Base-by-base conservation (phyloP, 37 sponge, comb jelly and placozoan genomes). In the Spongilla lacustris region DNA sequence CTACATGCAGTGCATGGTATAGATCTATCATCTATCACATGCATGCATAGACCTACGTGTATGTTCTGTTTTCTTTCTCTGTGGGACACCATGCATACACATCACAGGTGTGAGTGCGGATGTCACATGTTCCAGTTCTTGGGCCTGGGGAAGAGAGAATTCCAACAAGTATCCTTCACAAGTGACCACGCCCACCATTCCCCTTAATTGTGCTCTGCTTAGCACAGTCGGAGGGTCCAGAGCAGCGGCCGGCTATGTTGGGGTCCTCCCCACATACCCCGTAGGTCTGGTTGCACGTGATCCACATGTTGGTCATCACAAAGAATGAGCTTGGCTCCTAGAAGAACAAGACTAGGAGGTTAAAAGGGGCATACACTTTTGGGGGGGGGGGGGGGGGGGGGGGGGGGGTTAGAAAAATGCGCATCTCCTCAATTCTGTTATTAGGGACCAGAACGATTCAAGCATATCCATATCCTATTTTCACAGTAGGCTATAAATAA, bases 311-410 rank as follows among this genome's bases (percentile, higher is more conserved):
- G 35, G 91, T 91, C 77, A 86, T 94, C 6, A 94, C 85, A 68
- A 91, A 91, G 85, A 91, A 81, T 58, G 76, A 76, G 74, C 88
- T 78, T 11, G 91, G 89, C 24, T 88, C 75, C 92, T 94, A n/a
- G n/a, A n/a, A n/a, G n/a, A n/a, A n/a, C n/a, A n/a, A n/a, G n/a
- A n/a, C n/a, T n/a, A n/a, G n/a, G n/a, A n/a, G n/a, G n/a, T n/a
- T n/a, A n/a, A n/a, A n/a, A n/a, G n/a, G n/a, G n/a, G n/a, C n/a
- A n/a, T n/a, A n/a, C n/a, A n/a, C n/a, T n/a, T n/a, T n/a, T n/a
- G n/a, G n/a, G n/a, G n/a, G n/a, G n/a, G n/a, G n/a, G n/a, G n/a
- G n/a, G n/a, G n/a, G n/a, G n/a, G n/a, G n/a, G n/a, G n/a, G n/a
- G n/a, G n/a, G n/a, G n/a, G n/a, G n/a, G n/a, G n/a, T n/a, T n/a